Evolutionary conservation across 2,797 vertebrate species (phyloP).

Genomic region (Falco novaeseelandiae): DNA sequence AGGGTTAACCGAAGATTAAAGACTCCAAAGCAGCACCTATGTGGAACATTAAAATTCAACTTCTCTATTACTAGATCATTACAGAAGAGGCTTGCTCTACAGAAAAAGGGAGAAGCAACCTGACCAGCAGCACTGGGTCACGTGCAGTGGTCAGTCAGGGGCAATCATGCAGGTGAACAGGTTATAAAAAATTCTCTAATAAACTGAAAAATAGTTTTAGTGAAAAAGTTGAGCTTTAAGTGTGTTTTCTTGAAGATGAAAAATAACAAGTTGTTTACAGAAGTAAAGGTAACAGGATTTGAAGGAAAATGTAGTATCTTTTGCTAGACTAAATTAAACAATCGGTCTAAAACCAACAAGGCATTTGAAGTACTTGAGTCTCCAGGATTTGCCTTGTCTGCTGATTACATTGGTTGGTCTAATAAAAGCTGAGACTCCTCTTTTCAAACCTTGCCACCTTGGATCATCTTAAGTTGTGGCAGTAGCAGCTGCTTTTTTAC

Average conservation of each 20-base stretch:
- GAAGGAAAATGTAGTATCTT: background rate
- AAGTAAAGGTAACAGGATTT: background rate
- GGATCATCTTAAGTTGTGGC: background rate
- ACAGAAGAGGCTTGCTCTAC: background rate
- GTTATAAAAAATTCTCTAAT: background rate
- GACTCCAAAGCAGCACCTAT: background rate
- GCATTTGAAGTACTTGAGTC: background rate
- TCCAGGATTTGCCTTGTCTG: background rate
- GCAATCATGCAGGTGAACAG: background rate
- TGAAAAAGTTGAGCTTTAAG: background rate
- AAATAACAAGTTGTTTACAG: background rate
- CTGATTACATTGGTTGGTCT: background rate
- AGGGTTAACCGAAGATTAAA: background rate
- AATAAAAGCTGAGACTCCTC: background rate
- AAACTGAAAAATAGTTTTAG: background rate
- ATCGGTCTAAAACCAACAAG: background rate
- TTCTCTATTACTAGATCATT: background rate
- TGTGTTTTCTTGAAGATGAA: background rate
- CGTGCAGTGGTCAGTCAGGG: background rate
- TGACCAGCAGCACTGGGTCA: accelerated
- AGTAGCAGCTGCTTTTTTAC: background rate
- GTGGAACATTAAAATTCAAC: background rate
- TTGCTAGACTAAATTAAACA: background rate
- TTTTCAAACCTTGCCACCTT: background rate
- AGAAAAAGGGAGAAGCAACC: background rate